Conservation (phyloP, 2,797 vertebrate genomes). For the Champsocephalus gunnari region DNA sequence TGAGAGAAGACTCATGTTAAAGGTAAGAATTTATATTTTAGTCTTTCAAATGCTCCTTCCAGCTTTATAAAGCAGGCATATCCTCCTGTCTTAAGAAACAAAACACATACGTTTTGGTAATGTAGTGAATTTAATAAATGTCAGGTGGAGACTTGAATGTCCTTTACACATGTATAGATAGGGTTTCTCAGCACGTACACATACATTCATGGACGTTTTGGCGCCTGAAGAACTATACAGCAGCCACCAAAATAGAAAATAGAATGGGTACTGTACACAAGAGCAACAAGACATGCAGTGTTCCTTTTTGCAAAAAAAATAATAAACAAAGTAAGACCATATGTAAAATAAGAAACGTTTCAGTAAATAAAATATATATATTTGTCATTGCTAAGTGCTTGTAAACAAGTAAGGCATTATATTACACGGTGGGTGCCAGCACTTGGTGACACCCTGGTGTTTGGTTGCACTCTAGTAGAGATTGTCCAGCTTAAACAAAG, state of each 20-base stretch:
- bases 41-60: background rate
- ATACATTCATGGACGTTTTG: conserved; percentile 70
- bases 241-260: conserved; percentile 60
- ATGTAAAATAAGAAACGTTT: conserved; percentile 83
- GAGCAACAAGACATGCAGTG: conserved; percentile 72
- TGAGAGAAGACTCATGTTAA: background rate
- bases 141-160: conserved; percentile 63
- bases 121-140: conserved; percentile 83
- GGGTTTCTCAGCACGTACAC: conserved; percentile 61
- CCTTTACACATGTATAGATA: conserved; percentile 72
- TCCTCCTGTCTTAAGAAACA: conserved; percentile 8
- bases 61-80: background rate
- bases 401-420: conserved; percentile 89
- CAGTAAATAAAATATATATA: conserved; percentile 85
- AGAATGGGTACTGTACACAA: conserved; percentile 71
- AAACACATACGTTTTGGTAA: conserved; percentile 58
- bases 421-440: conserved; percentile 80
- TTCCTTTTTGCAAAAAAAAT: conserved; percentile 54
- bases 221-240: conserved; percentile 60
- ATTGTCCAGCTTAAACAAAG: conserved; percentile 82
- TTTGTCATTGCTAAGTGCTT: conserved; percentile 85
- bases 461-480: conserved; percentile 79
- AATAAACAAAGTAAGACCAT: conserved; percentile 68
- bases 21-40: background rate
- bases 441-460: conserved; percentile 82